phyloP scores from a whole-genome alignment of 2,113 vertebrate genomes.

The Semnornis frantzii region DNA sequence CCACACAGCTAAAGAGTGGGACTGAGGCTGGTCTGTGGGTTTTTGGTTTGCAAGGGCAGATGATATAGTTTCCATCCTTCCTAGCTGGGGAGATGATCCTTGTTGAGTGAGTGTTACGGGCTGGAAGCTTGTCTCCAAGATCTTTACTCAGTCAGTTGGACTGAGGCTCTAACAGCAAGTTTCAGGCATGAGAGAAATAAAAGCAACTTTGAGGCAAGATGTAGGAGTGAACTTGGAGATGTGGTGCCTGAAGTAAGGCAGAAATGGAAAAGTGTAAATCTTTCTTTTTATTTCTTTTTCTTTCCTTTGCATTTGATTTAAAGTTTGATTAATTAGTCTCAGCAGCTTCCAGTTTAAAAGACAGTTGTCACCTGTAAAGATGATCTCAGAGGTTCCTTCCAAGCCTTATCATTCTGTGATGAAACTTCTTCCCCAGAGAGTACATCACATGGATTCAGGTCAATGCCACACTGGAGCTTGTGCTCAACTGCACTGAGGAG shows the following conservation, averaged over 20 bases:
- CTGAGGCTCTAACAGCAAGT: not conserved
- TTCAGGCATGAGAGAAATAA: not conserved
- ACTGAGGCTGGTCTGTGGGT: not conserved
- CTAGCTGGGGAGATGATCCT: not conserved
- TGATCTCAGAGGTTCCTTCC: no score
- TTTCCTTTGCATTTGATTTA: not conserved
- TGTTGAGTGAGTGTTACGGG: accelerated
- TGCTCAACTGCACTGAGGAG: accelerated
- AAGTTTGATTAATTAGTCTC: not conserved
- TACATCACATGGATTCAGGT: not conserved
- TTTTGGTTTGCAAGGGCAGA: not conserved
- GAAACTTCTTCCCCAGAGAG: not conserved
- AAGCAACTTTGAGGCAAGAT: not conserved
- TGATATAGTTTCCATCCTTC: not conserved
- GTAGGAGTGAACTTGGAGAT: not conserved
- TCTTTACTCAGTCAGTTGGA: not conserved
- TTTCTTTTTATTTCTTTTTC: not conserved
- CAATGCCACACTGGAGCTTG: not conserved
- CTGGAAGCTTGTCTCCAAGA: not conserved
- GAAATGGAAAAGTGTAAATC: not conserved
- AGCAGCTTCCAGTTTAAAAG: not conserved
- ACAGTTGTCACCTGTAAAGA: no score
- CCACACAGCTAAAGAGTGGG: not conserved
- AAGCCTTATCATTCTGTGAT: no score
- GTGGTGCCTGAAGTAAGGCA: not conserved